Evolutionary conservation across 2,888 invertebrate species (phyloP).

Genomic region (Opisthograptis luteolata): DNA sequence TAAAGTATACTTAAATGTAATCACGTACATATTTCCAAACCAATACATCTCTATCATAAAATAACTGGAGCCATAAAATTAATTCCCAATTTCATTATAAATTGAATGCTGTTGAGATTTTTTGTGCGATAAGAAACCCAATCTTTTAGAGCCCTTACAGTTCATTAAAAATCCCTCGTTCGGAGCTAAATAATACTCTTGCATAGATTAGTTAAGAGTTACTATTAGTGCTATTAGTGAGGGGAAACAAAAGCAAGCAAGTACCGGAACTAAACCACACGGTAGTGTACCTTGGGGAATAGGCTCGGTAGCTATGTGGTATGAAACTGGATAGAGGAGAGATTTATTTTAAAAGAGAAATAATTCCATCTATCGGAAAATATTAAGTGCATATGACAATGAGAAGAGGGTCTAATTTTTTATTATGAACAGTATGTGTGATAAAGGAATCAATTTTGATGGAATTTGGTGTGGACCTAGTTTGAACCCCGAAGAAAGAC

Average conservation of each 20-base stretch:
- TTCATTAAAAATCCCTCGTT: conserved; percentile 78
- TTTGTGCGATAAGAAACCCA: conserved; percentile 79
- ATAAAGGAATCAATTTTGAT: no score
- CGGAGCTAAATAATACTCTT: conserved; percentile 78
- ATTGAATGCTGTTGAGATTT: conserved; percentile 53
- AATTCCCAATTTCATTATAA: conserved; percentile 37
- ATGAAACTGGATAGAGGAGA: conserved; percentile 38
- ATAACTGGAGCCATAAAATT: conserved; percentile 2
- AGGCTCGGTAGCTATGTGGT: conserved; percentile 54
- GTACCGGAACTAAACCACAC: conserved; percentile 79
- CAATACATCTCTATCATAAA: neutral
- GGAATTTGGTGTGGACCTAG: no score
- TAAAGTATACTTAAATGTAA: no score
- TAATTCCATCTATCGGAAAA: no score
- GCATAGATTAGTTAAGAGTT: conserved; percentile 16
- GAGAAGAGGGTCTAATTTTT: no score
- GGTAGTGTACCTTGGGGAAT: conserved; percentile 72
- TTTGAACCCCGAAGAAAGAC: no score
- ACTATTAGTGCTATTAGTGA: conserved; percentile 61
- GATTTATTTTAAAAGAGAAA: neutral
- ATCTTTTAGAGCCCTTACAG: conserved; percentile 72
- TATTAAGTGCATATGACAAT: no score
- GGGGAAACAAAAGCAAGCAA: conserved; percentile 71
- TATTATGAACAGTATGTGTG: no score
- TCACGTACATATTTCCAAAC: neutral